phyloP scores from a whole-genome alignment of 92 coral and sea anemone genomes.

The Zoanthus sansibaricus region DNA sequence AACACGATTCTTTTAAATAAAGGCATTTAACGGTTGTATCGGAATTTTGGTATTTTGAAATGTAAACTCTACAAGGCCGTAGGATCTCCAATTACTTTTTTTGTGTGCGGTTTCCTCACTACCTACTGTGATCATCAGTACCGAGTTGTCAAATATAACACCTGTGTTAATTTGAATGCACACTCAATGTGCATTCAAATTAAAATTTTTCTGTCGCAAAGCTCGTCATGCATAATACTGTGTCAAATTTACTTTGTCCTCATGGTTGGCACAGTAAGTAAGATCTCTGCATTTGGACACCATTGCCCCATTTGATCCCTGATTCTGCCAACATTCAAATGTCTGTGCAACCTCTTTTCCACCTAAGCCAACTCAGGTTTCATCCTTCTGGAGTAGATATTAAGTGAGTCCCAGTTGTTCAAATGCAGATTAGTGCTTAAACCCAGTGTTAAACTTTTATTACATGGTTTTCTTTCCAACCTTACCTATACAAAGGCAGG shows the following conservation, averaged over 20 bases:
- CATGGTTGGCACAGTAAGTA: too few species aligned
- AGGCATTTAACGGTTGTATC: conserved; percentile 16
- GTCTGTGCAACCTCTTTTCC: too few species aligned
- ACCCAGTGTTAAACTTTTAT: too few species aligned
- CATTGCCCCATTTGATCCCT: too few species aligned
- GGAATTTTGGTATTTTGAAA: neutral
- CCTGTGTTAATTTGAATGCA: conserved; percentile 6
- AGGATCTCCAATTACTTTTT: conserved; percentile 9
- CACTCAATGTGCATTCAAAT: conserved; percentile 4
- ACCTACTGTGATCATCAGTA: conserved; percentile 12
- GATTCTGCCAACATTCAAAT: too few species aligned
- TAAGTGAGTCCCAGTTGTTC: too few species aligned
- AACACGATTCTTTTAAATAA: neutral
- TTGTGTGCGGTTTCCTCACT: conserved; percentile 18
- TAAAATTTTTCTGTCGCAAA: neutral
- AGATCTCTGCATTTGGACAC: too few species aligned
- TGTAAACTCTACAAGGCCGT: conserved; percentile 9
- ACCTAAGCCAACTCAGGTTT: too few species aligned
- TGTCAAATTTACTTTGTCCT: neutral
- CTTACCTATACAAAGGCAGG: too few species aligned
- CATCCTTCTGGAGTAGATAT: too few species aligned
- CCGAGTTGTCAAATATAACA: conserved; percentile 15
- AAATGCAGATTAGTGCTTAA: too few species aligned
- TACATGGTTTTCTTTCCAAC: too few species aligned
- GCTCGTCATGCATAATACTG: neutral